phyloP scores from a whole-genome alignment of 2,797 vertebrate genomes.

The Decapterus maruadsi region DNA sequence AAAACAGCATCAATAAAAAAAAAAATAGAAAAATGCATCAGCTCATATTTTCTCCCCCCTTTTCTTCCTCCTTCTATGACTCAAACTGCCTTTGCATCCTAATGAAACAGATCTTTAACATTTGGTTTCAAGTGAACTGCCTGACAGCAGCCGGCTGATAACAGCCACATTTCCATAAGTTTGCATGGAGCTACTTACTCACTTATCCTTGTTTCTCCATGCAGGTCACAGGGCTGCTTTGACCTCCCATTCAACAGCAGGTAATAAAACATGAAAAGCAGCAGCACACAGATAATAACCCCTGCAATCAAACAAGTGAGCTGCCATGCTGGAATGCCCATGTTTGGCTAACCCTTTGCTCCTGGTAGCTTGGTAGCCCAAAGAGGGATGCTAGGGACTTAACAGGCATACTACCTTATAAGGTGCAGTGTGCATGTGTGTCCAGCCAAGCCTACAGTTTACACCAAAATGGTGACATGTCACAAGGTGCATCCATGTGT shows the following conservation, averaged over 20 bases:
- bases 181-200: conserved; percentile 70
- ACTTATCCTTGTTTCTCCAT: conserved; percentile 38
- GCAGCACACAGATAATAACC: conserved; percentile 63
- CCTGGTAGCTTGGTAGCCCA: conserved; percentile 71
- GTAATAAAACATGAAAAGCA: conserved; percentile 79
- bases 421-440: conserved; percentile 82
- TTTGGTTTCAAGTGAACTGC: conserved; percentile 18
- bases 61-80: background rate
- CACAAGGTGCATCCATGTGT: conserved; percentile 55
- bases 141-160: conserved; percentile 41
- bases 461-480: conserved; percentile 76
- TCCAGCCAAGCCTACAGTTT: conserved; percentile 80
- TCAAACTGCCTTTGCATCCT: conserved; percentile 16
- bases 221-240: conserved; percentile 59
- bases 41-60: conserved; percentile 7
- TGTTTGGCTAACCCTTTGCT: conserved; percentile 90
- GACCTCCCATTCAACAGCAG: conserved; percentile 57
- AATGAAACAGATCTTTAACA: conserved; percentile 17
- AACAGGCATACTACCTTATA: conserved; percentile 91
- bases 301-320: conserved; percentile 60
- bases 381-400: conserved; percentile 77
- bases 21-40: background rate
- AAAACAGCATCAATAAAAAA: conserved; percentile 14
- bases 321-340: conserved; percentile 85
- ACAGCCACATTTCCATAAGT: conserved; percentile 46